Evolutionary conservation across 1,140 invertebrate species (phyloP), one percentile per base, ranked within the genome.

Genomic region (Laupala kohalensis): DNA sequence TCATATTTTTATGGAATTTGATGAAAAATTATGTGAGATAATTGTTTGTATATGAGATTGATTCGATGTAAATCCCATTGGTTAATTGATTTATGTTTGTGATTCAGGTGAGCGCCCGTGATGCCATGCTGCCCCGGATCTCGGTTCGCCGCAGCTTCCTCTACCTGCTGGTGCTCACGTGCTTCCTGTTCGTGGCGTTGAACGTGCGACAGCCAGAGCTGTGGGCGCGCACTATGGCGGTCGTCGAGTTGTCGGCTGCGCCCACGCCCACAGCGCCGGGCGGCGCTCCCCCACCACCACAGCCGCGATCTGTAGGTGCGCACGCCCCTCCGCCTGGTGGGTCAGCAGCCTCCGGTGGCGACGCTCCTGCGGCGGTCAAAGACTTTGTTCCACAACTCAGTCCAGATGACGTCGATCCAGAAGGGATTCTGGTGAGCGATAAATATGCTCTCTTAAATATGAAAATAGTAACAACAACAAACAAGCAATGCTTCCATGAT

Each of bases 121-220:
- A 4, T 27, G 65, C 26, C 64, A 73, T 73, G 72, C 69, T 81
- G 77, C 80, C 79, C 72, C 81, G 84, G 74, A 76, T 84, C 66
- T 83, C 84, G 29, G 74, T 84, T 53, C 83, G 82, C 70, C 79
- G 81, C 76, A 81, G 81, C 69, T 81, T 83, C 75, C 78, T 84
- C 73, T 84, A 84, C 78, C 77, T 81, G 62, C 76, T 81, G 70
- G 83, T 79, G 69, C 75, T 81, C 28, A 81, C 80, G 69, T 80
- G 80, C 24, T 78, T 79, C 75, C 75, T 83, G 24, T 75, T 84
- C 25, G 77, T 84, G 63, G 74, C 83, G 69, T 75, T 84, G 64
- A 83, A 83, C 69, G 77, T 84, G 0, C 78, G 81, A 19, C 81
- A 84, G 72, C 79, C 78, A 81, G 69, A 71, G 71, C 72, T 68